Base-by-base conservation (phyloP, 2,113 vertebrate genomes). In the Onychorhynchus coronatus region DNA sequence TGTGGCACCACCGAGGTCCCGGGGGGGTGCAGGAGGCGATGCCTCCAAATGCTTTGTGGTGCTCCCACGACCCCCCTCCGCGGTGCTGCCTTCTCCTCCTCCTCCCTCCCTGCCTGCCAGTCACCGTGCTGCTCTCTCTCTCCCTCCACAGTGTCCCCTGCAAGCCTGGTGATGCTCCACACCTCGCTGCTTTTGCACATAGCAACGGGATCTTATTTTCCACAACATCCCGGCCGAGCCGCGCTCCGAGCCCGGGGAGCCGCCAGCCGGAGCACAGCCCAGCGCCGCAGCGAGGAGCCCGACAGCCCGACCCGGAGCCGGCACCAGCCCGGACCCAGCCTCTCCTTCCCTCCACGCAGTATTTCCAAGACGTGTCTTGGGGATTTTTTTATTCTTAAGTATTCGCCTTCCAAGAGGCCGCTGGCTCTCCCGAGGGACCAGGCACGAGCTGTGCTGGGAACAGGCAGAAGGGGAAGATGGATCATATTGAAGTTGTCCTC, bases 101-200 rank as follows among this genome's bases (percentile, higher is more conserved):
- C 12, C 63, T 23, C 17, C 19, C 9, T 21, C 12, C 52, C 58
- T 14, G 19, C 56, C 58, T 14, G 8, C 50, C 4, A 0, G 25
- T 96, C 75, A 93, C 75, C 0, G 20, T 5, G 39, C 87, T 9
- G 41, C 63, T 86, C 95, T 81, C 93, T 81, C 93, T 86, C 63
- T 81, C 35, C 61, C 80, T 95, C 91, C 73, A 25, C 98, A 99
- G 99, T 99, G 99, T 98, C 99, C 99, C 94, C 98, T 99, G 93
- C 99, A 99, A 98, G 99, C 99, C 92, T 99, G 99, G 99, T 99
- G 99, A 99, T 98, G 96, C 93, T 95, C 88, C 97, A 97, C 98
- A 97, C 95, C 97, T 97, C 98, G 97, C 98, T 98, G 97, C 97
- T 83, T 97, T 91, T 90, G 97, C 98, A 97, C 98, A 82, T 96